Conservation (phyloP, 2,888 invertebrate genomes). For the Arenicola marina region DNA sequence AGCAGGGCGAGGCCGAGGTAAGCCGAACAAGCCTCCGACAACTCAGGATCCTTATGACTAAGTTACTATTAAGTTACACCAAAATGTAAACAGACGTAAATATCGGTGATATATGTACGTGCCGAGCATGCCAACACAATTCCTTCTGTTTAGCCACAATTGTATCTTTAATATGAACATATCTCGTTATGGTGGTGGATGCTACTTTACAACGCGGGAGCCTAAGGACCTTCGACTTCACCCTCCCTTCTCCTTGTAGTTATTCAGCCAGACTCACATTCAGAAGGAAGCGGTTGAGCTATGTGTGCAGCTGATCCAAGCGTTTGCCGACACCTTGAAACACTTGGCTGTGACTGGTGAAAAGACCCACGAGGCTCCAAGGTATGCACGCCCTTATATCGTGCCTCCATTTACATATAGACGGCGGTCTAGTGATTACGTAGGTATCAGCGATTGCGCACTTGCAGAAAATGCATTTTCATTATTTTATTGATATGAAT, state of each 20-base stretch:
- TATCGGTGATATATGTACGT: neutral
- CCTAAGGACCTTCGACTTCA: too few species aligned
- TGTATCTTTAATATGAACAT: too few species aligned
- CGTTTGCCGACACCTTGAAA: slow-evolving; percentile 69
- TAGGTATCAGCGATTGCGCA: too few species aligned
- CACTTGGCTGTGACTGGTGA: slow-evolving; percentile 67
- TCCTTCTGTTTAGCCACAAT: too few species aligned
- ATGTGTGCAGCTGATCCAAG: slow-evolving; percentile 55
- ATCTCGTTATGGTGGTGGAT: too few species aligned
- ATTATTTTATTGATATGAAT: too few species aligned
- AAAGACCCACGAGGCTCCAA: neutral
- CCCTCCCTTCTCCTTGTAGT: slow-evolving; percentile 36
- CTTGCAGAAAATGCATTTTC: too few species aligned
- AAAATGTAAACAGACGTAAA: neutral
- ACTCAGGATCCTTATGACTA: too few species aligned
- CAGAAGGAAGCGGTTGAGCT: slow-evolving; percentile 57
- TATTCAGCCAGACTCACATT: slow-evolving; percentile 58
- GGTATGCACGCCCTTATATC: too few species aligned
- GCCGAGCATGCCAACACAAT: neutral
- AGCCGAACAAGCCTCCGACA: neutral
- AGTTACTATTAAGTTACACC: neutral
- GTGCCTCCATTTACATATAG: too few species aligned
- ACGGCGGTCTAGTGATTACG: too few species aligned
- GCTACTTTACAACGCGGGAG: too few species aligned
- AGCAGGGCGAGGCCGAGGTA: slow-evolving; percentile 69